Conservation (phyloP, 1,140 invertebrate species). For the Watersipora subatra region DNA sequence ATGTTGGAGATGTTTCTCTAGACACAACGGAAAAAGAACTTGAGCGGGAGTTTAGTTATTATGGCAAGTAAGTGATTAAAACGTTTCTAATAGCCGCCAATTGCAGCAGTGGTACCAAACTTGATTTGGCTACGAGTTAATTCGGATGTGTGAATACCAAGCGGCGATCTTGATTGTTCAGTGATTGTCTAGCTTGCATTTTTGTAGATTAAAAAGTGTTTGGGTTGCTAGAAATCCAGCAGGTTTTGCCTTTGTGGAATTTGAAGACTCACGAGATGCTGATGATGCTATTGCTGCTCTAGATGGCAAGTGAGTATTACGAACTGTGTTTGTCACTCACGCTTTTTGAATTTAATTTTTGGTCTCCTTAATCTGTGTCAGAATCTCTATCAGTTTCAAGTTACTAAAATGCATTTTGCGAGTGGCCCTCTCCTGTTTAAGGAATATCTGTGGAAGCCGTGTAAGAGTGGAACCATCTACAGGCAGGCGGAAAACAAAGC, state of each 20-base stretch:
- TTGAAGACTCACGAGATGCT: conserved; percentile 81
- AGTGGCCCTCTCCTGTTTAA: conserved; percentile 12
- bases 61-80: neutral
- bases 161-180: no score
- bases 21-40: conserved; percentile 18
- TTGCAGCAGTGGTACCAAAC: no score
- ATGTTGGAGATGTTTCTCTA: conserved; percentile 9
- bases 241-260: conserved; percentile 91
- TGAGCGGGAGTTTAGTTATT: conserved; percentile 5
- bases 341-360: no score
- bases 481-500: conserved; percentile 44
- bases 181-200: no score
- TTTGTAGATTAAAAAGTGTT: conserved; percentile 79
- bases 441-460: conserved; percentile 67
- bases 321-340: neutral
- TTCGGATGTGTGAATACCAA: no score
- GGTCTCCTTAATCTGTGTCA: no score
- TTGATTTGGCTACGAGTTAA: no score
- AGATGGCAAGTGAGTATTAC: conserved; percentile 56
- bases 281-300: conserved; percentile 82
- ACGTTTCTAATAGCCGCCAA: conserved; percentile 23
- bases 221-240: conserved; percentile 75
- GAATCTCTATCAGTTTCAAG: no score
- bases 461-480: conserved; percentile 76
- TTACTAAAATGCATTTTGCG: neutral